Conservation (phyloP, 2,113 vertebrate genomes). For the Tapirus terrestris region DNA sequence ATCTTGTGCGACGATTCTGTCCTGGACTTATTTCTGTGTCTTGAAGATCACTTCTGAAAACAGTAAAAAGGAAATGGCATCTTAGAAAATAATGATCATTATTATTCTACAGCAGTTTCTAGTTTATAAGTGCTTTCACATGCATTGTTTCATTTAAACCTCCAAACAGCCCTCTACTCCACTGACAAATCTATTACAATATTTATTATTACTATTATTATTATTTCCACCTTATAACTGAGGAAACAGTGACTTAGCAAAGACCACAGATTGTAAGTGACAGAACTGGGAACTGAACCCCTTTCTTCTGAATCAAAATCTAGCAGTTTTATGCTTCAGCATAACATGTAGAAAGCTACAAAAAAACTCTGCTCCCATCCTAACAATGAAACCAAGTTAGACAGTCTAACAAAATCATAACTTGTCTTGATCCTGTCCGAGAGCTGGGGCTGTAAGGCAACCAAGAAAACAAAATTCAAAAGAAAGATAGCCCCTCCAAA, state of each 20-base stretch:
- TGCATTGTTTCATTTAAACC: background rate
- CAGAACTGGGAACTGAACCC: background rate
- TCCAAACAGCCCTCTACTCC: background rate
- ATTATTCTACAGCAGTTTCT: background rate
- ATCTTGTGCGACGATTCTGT: background rate
- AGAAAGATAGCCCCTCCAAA: background rate
- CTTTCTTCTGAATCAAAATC: background rate
- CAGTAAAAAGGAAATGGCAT: background rate
- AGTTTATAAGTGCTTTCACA: background rate
- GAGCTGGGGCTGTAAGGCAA: background rate
- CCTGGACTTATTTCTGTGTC: slow-evolving; percentile 16
- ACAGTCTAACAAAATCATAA: background rate
- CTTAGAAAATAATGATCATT: background rate
- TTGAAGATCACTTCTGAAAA: slow-evolving; percentile 46
- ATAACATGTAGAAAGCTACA: background rate
- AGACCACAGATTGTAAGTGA: background rate
- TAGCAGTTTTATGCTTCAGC: background rate
- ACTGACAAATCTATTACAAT: background rate
- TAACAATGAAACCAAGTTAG: background rate
- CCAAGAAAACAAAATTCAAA: background rate
- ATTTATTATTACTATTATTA: background rate
- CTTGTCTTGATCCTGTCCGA: background rate
- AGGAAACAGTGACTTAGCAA: slow-evolving; percentile 33
- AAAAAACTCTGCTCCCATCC: background rate
- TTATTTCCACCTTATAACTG: background rate